A percentile compares a stretch with the other conserved stretches of the same genome.
phyloP scores from a whole-genome alignment of 2,113 vertebrate genomes.

The Myotis lucifugus region DNA sequence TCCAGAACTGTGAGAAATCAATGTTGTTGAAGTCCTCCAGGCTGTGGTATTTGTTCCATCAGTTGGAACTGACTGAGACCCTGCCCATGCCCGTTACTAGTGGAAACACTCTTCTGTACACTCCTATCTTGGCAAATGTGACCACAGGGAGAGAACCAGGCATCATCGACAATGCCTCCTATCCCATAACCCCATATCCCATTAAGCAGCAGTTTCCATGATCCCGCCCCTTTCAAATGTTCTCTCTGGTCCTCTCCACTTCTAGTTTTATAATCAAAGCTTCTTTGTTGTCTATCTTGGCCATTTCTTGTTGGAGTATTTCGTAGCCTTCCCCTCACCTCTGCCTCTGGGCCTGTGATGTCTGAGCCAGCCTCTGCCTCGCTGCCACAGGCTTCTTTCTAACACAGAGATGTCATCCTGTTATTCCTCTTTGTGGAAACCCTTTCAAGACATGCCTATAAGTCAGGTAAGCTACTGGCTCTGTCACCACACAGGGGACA shows the following conservation, averaged over 20 bases:
- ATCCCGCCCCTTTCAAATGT: rapidly evolving
- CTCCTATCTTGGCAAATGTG: neutral
- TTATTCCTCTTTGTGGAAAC: neutral
- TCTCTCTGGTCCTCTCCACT: neutral
- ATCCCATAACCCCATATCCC: rapidly evolving
- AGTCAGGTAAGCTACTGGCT: rapidly evolving
- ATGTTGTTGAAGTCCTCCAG: rapidly evolving
- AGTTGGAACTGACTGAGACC: rapidly evolving
- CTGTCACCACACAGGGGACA: rapidly evolving
- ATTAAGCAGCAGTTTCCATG: rapidly evolving
- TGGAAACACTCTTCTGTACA: rapidly evolving
- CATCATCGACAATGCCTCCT: rapidly evolving
- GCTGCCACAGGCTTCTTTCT: neutral
- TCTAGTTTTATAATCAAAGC: rapidly evolving
- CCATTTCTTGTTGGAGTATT: rapidly evolving
- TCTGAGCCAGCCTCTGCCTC: rapidly evolving
- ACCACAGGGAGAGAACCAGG: neutral
- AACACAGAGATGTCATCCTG: rapidly evolving
- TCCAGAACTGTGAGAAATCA: neutral
- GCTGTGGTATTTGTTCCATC: neutral
- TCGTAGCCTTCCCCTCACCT: rapidly evolving
- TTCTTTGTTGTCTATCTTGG: rapidly evolving
- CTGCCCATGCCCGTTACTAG: rapidly evolving
- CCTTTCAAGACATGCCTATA: rapidly evolving
- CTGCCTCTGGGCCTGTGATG: neutral